Conservation (phyloP, 2,113 vertebrate genomes). For the Cinclus cinclus region DNA sequence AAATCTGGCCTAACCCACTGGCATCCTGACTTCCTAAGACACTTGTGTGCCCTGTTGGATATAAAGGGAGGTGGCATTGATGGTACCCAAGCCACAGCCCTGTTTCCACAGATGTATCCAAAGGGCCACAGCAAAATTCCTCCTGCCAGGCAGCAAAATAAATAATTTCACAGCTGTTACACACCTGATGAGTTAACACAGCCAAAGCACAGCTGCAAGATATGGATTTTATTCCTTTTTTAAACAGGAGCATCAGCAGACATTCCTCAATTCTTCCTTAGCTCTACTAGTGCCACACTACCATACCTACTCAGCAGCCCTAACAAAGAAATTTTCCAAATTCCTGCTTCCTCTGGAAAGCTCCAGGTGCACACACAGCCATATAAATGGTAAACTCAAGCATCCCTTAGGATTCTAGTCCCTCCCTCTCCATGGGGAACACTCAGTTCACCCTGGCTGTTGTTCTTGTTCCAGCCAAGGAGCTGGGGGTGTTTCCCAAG, state of each 20-base stretch:
- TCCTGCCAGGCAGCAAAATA: background rate
- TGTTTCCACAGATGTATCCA: background rate
- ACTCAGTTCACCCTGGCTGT: background rate
- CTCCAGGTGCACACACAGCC: background rate
- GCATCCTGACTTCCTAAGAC: background rate
- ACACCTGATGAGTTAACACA: background rate
- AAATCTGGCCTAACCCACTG: background rate
- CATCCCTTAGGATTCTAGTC: background rate
- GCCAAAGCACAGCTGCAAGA: background rate
- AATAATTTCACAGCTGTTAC: background rate
- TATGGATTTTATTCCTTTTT: background rate
- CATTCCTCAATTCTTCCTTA: background rate
- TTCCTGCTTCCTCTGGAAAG: background rate
- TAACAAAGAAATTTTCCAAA: background rate
- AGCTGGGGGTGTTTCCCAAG: background rate
- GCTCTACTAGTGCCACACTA: rapidly evolving
- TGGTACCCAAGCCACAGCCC: background rate
- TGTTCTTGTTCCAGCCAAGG: background rate
- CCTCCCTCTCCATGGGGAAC: background rate
- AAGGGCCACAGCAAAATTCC: background rate
- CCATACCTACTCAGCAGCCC: background rate
- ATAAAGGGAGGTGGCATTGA: background rate
- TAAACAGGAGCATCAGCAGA: background rate
- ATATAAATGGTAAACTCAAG: background rate
- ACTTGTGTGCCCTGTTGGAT: rapidly evolving